Base-by-base conservation (phyloP, 2,888 invertebrate species). In the Dasypolia templi region DNA sequence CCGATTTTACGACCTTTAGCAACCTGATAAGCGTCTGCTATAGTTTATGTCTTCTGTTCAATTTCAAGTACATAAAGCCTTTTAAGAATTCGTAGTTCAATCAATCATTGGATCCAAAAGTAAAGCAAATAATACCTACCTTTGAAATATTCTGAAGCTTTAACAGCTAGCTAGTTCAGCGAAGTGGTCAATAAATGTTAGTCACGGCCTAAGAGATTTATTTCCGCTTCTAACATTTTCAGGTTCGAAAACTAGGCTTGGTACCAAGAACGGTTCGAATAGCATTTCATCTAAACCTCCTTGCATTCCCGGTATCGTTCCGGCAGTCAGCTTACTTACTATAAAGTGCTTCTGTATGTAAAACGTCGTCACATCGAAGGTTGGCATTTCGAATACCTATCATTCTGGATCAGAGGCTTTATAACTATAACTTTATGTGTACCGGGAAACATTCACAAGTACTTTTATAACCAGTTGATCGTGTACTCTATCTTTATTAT, bases 321-420 rank as follows among this genome's bases (percentile, higher is more conserved):
- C 22, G 62, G 59, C 53, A 79, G 42, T 75, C 56, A 35, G 61
- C 66, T 82, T 71, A 70, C 68, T 76, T 69, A 79, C 68, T 67
- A 74, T 84, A 71, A 72, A 84, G 67, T 76, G 77, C 77, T 74
- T 78, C 72, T 75, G 76, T 76, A 86, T 86, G 71, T 84, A 78
- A 78, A 77, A 63, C 64, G 77, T 72, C 46, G 61, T 67, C 74
- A 71, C 65, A 72, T 63, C 53, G 68, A 76, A 73, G 55, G 56
- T 77, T 59, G 49, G 72, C 46, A 67, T 82, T 75, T 79, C 58
- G 42, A 79, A 84, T 84, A 78, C 72, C 79, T 76, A 77, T 74
- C 79, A 65, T 82, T 86, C 64, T 69, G 72, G 74, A 70, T 79
- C 53, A 61, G 62, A 79, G 64, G 44, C 51, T 76, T 74, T 72